A percentile compares a stretch with the other conserved stretches of the same genome.
phyloP scores from a whole-genome alignment of 2,797 vertebrate species.

The Mormyrops boulengeri region DNA sequence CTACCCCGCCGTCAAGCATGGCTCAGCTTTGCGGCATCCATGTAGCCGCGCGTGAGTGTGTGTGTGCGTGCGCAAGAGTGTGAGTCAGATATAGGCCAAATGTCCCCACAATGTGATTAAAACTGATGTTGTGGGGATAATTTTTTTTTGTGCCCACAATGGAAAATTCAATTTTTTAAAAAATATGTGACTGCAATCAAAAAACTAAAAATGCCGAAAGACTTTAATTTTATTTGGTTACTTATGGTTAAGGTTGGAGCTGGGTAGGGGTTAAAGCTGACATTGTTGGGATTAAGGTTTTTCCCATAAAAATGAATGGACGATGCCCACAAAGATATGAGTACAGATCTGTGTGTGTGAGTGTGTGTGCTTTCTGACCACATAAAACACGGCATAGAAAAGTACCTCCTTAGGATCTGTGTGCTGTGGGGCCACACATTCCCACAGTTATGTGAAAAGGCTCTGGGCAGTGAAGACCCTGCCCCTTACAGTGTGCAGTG shows the following conservation, averaged over 20 bases:
- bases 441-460: constrained; percentile 1
- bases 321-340: background rate
- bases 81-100: background rate
- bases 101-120: background rate
- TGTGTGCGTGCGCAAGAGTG: background rate
- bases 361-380: background rate
- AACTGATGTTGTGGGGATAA: background rate
- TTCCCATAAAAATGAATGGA: background rate
- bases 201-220: background rate
- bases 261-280: background rate
- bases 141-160: no score
- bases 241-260: background rate
- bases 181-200: background rate
- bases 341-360: constrained; percentile 20
- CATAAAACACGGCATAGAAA: background rate
- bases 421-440: background rate
- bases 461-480: constrained; percentile 31
- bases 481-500: constrained; percentile 41
- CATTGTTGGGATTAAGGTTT: background rate
- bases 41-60: background rate
- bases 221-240: background rate
- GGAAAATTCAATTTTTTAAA: no score
- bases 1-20: background rate
- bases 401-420: background rate
- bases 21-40: background rate